Evolutionary conservation across 2,113 vertebrate genomes (phyloP).

Genomic region (Edolisoma coerulescens): DNA sequence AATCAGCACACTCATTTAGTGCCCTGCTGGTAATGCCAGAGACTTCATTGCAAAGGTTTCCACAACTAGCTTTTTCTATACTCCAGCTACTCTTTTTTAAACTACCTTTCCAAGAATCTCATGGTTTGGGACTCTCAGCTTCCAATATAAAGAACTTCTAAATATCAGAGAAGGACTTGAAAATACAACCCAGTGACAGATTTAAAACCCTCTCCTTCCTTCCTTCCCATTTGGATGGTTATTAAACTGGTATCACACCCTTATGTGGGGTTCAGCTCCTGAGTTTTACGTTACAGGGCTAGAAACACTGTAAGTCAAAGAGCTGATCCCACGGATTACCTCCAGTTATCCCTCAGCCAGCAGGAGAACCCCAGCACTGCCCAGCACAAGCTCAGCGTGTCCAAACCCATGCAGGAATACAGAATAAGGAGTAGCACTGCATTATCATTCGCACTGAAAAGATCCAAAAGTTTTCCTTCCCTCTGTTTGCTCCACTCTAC

Average conservation of each 20-base stretch:
- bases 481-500: neutral
- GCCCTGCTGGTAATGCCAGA: neutral
- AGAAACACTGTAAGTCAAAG: neutral
- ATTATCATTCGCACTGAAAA: neutral
- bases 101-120: neutral
- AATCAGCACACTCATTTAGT: neutral
- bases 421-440: neutral
- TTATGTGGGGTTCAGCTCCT: neutral
- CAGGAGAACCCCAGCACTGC: accelerated
- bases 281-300: neutral
- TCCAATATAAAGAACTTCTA: neutral
- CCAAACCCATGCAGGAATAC: neutral
- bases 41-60: neutral
- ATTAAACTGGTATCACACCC: neutral
- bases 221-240: neutral
- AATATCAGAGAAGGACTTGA: neutral
- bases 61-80: neutral
- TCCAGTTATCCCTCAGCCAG: neutral
- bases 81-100: neutral
- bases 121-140: neutral
- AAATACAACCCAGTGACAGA: neutral
- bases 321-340: neutral
- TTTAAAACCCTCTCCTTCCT: neutral
- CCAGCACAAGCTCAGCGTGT: accelerated
- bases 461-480: neutral